Evolutionary conservation across 2,888 invertebrate species (phyloP).

Genomic region (Xylophagus ater): DNA sequence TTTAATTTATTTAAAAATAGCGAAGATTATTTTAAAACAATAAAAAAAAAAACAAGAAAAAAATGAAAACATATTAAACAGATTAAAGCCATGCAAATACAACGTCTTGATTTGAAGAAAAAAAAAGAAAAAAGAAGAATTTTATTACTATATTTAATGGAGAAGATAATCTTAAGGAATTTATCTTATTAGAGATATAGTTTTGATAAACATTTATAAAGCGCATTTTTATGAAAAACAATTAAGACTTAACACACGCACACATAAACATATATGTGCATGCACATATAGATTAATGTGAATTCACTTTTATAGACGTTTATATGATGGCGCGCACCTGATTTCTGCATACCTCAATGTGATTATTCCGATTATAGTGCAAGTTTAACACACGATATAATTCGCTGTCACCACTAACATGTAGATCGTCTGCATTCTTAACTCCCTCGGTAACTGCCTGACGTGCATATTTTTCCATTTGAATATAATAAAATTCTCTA

Average conservation of each 20-base stretch:
- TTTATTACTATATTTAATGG: neutral
- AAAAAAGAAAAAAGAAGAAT: neutral
- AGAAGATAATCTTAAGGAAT: neutral
- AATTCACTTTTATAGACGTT: conserved; percentile 10
- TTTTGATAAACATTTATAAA: neutral
- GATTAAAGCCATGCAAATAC: conserved; percentile 9
- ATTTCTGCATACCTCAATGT: conserved; percentile 41
- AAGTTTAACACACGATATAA: conserved; percentile 95
- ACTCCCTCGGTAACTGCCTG: conserved; percentile 96
- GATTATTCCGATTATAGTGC: conserved; percentile 91
- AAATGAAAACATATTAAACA: conserved; percentile 1
- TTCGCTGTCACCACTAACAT: conserved; percentile 91
- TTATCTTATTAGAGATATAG: neutral
- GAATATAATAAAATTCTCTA: conserved; percentile 99
- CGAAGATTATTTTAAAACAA: conserved; percentile 8
- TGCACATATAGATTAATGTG: too few species aligned
- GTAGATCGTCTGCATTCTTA: conserved; percentile 83
- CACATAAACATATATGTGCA: too few species aligned
- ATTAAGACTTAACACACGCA: too few species aligned
- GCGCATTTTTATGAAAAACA: too few species aligned
- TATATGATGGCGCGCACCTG: conserved; percentile 43
- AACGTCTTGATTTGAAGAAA: conserved; percentile 4
- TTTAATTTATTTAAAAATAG: conserved; percentile 8
- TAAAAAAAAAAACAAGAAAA: conserved; percentile 11
- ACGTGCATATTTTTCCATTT: conserved; percentile 99